Base-by-base conservation (phyloP, 2,888 invertebrate genomes). In the Lymantria monacha region DNA sequence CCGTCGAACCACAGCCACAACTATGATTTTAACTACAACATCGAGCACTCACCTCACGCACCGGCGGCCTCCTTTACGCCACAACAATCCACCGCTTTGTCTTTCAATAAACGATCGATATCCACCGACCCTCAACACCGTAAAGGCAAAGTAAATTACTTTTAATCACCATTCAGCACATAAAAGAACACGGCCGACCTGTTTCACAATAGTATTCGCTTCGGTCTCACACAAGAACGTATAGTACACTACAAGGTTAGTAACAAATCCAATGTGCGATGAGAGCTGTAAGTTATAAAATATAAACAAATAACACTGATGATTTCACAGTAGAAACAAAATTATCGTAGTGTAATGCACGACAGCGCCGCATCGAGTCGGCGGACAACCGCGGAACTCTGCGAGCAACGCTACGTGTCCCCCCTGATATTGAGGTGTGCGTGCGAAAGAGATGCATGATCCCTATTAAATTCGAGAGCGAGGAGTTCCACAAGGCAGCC, bases 161-260 rank as follows among this genome's bases (percentile, higher is more conserved):
- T 85, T 79, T 87, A 86, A 87, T 87, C 89, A 91, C 89, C 83
- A 87, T 86, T 85, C 85, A 85, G 80, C 87, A 87, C 85, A 83
- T 76, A 83, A 83, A 33, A 85, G 83, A 79, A 83, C 85, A 83
- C 83, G 79, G 83, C 72, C 81, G 75, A 81, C 76, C 66, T 78
- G 84, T 83, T 86, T 79, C 78, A 82, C 84, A 79, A 81, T 72
- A 74, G 77, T 72, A 79, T 80, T 68, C 49, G 62, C 68, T 69
- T 71, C 70, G 59, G 66, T 69, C 68, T 72, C 74, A 82, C 84
- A 80, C 69, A 76, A 75, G 76, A 79, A 78, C 72, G 77, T 81
- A 79, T 77, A 84, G 81, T 80, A 79, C 78, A 84, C 81, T 69
- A 61, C 80, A 81, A 79, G 68, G 73, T 74, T 74, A 69, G 69